Evolutionary conservation across 2,888 invertebrate genomes (phyloP).

Genomic region (Mystacides longicornis): DNA sequence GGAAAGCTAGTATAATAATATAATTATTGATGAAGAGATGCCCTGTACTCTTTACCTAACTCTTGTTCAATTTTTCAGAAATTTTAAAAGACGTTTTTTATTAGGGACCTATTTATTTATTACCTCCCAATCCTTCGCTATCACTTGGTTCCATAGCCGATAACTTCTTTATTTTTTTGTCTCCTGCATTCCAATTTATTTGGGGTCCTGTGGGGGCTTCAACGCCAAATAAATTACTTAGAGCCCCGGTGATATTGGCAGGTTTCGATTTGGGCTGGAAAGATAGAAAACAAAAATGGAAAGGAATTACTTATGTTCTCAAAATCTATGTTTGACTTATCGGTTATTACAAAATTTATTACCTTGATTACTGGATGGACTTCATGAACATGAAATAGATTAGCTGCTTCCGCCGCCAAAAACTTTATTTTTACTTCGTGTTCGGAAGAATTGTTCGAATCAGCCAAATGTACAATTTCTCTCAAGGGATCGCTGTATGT

Average conservation of each 20-base stretch:
- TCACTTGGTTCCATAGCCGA: constrained; percentile 50
- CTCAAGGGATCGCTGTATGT: constrained; percentile 51
- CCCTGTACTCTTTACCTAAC: too few species aligned
- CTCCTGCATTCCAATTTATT: constrained; percentile 35
- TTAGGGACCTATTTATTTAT: not conserved
- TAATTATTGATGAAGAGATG: too few species aligned
- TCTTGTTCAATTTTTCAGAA: too few species aligned
- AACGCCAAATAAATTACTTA: constrained; percentile 43
- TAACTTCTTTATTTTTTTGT: constrained; percentile 36
- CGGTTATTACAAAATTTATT: too few species aligned
- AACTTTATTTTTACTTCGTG: constrained; percentile 45
- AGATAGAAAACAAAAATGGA: not conserved
- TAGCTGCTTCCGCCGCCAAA: constrained; percentile 56
- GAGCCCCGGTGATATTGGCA: constrained; percentile 40
- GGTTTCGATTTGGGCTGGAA: constrained; percentile 16
- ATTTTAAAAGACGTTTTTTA: too few species aligned
- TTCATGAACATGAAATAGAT: constrained; percentile 46
- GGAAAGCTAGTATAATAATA: too few species aligned
- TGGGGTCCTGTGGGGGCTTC: constrained; percentile 41
- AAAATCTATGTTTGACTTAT: not conserved
- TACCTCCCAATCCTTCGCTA: constrained; percentile 55
- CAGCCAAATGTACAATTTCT: constrained; percentile 54
- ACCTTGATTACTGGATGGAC: constrained; percentile 27
- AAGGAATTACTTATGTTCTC: not conserved
- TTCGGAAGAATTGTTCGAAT: constrained; percentile 36